Conservation (phyloP, 2,888 invertebrate species). For the Conus canariensis region DNA sequence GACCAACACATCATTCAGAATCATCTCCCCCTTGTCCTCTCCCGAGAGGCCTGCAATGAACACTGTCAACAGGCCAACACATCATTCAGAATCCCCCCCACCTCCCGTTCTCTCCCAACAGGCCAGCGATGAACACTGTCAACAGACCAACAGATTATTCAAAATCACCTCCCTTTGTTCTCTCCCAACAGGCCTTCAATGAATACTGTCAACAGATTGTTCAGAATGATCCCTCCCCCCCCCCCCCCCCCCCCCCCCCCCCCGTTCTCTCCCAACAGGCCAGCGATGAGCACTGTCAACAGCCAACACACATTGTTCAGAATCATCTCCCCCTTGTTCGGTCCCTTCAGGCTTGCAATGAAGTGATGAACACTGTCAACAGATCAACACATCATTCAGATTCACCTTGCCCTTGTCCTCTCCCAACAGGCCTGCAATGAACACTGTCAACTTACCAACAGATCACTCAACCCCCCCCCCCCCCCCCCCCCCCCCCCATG, state of each 20-base stretch:
- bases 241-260: neutral
- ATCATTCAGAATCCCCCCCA: conserved; percentile 62
- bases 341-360: conserved; percentile 63
- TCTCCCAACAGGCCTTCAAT: conserved; percentile 89
- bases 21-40: conserved; percentile 82
- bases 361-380: conserved; percentile 42
- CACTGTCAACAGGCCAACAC: too few relatives aligned
- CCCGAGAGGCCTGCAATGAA: neutral
- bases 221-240: conserved; percentile 83
- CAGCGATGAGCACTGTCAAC: conserved; percentile 39
- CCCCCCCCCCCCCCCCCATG: conserved; percentile 80
- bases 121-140: conserved; percentile 78
- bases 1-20: conserved; percentile 83
- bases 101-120: conserved; percentile 88
- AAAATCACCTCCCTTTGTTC: conserved; percentile 87
- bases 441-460: conserved; percentile 21
- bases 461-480: conserved; percentile 82
- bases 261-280: neutral
- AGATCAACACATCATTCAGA: conserved; percentile 57
- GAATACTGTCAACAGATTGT: conserved; percentile 88
- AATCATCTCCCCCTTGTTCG: conserved; percentile 84
- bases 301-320: conserved; percentile 58
- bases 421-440: conserved; percentile 54
- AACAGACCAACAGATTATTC: conserved; percentile 62
- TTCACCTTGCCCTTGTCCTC: conserved; percentile 84